These are phyloP conservation scores for Eufriesea mexicana DNA, from an alignment of 1,140 invertebrate species.

Conservation along the genomic window DNA sequence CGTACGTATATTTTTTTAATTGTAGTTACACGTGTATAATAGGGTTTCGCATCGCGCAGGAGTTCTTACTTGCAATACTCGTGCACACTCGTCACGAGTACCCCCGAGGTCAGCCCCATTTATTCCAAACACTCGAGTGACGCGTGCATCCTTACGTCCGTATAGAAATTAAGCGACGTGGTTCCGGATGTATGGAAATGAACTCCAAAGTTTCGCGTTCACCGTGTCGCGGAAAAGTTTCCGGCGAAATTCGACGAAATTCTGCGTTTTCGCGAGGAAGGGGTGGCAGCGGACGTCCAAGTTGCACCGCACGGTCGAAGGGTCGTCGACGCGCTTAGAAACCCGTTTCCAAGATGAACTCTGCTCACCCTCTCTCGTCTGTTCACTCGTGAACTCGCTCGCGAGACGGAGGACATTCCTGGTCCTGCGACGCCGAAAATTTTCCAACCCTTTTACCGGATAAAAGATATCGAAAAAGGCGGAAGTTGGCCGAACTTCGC, in stretches of 20 bases:
- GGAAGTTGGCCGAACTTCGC: conserved; percentile 39
- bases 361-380: no score
- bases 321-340: conserved; percentile 53
- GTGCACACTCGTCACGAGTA: background rate
- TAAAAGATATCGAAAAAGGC: conserved; percentile 64
- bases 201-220: conserved; percentile 59
- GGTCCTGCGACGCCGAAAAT: conserved; percentile 48
- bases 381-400: conserved; percentile 32
- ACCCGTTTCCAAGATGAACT: conserved; percentile 64
- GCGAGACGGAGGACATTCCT: background rate
- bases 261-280: conserved; percentile 45
- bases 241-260: conserved; percentile 35
- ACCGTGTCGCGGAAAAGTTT: conserved; percentile 55
- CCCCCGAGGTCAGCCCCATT: no score
- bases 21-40: no score
- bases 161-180: conserved; percentile 55
- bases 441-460: conserved; percentile 57
- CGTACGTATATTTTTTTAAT: no score
- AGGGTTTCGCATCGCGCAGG: no score
- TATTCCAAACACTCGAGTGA: background rate
- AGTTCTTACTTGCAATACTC: no score
- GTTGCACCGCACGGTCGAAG: conserved; percentile 55
- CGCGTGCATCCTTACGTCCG: background rate
- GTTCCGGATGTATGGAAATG: conserved; percentile 60
- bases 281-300: conserved; percentile 48